Evolutionary conservation across 2,113 vertebrate species (phyloP).

Genomic region (Elgaria multicarinata): DNA sequence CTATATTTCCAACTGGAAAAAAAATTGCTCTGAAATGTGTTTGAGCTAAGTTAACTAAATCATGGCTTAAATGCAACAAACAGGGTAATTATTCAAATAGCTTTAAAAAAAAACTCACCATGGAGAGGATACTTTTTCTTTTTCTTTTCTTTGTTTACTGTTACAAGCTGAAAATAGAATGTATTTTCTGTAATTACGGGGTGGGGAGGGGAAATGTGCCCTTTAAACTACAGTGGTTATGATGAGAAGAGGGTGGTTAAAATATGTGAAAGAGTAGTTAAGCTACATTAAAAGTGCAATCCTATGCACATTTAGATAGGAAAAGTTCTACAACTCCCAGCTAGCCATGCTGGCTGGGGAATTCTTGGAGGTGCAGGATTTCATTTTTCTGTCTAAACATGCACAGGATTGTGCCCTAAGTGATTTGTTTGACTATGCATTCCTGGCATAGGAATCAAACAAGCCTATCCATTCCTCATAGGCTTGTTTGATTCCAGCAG

Average conservation of each 20-base stretch:
- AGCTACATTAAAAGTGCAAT: no score
- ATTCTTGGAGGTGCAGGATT: no score
- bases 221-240: neutral
- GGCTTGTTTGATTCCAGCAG: neutral
- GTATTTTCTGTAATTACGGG: neutral
- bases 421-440: neutral
- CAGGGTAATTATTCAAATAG: slow-evolving; percentile 42
- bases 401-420: no score
- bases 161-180: neutral
- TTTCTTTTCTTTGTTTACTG: neutral
- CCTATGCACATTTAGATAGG: no score
- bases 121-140: slow-evolving; percentile 28
- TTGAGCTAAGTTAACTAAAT: slow-evolving; percentile 69
- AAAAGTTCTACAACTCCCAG: no score
- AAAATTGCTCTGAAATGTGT: slow-evolving; percentile 63
- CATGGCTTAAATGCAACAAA: slow-evolving; percentile 54
- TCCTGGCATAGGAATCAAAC: no score
- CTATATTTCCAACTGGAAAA: slow-evolving; percentile 58
- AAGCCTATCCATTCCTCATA: no score
- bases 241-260: neutral
- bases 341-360: no score
- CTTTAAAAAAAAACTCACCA: neutral
- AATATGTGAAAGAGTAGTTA: neutral
- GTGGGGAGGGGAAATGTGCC: neutral
- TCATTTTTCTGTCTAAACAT: no score